Evolutionary conservation across 2,888 invertebrate genomes (phyloP).

Genomic region (Ormia ochracea): DNA sequence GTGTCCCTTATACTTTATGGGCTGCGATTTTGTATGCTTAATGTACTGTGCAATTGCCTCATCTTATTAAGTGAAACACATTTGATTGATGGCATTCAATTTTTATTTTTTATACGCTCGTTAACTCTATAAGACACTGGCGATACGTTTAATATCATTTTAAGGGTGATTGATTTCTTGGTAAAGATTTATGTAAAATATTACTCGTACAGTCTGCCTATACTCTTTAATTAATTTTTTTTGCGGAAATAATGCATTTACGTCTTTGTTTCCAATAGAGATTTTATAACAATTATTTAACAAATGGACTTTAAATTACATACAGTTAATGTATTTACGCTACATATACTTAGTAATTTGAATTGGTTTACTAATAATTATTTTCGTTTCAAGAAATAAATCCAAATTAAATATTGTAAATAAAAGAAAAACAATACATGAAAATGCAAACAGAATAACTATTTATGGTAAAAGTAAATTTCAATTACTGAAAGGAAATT

Average conservation of each 20-base stretch:
- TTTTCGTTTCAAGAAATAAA: too few species aligned
- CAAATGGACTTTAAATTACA: background rate
- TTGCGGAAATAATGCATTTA: slow-evolving; percentile 29
- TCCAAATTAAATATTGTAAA: too few species aligned
- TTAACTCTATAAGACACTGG: slow-evolving; percentile 7
- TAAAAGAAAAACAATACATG: too few species aligned
- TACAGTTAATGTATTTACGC: background rate
- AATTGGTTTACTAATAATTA: background rate
- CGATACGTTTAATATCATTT: background rate
- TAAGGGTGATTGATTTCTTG: slow-evolving; percentile 48
- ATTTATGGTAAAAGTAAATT: too few species aligned
- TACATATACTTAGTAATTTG: background rate
- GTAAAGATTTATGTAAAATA: background rate
- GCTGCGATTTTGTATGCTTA: slow-evolving; percentile 43
- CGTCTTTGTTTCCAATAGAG: slow-evolving; percentile 15
- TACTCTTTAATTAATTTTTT: background rate
- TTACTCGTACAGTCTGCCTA: background rate
- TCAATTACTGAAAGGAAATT: too few species aligned
- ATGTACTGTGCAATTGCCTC: slow-evolving; percentile 59
- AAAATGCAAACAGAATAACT: too few species aligned
- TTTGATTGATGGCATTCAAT: slow-evolving; percentile 27
- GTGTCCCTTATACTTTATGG: slow-evolving; percentile 59
- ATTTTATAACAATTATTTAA: background rate
- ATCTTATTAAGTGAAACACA: slow-evolving; percentile 45
- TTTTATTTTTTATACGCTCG: background rate